These are phyloP conservation scores for Elegia similella DNA, from an alignment of 2,888 invertebrate species.

Conservation along the genomic window DNA sequence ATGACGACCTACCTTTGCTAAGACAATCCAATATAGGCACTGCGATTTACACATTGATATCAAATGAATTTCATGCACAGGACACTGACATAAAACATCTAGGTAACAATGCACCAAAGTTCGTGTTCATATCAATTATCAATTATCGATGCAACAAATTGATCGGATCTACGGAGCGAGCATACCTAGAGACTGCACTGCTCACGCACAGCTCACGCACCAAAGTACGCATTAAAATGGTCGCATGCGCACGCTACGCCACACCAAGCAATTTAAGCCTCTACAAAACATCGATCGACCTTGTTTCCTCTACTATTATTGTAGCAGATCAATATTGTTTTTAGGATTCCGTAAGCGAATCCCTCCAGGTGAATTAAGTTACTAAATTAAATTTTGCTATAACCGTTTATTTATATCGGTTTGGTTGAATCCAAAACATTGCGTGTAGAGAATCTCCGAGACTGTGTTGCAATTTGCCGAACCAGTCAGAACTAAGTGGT, in stretches of 20 bases:
- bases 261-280: slow-evolving; percentile 49
- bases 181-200: slow-evolving; percentile 28
- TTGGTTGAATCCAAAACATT: no score
- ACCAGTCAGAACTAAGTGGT: no score
- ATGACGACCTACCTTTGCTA: not conserved
- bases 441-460: no score
- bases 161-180: not conserved
- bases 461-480: no score
- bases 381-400: no score
- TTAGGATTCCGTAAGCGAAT: not conserved
- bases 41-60: not conserved
- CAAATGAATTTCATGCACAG: not conserved
- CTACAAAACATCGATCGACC: slow-evolving; percentile 41
- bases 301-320: slow-evolving; percentile 29
- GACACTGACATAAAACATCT: not conserved
- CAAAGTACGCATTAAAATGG: slow-evolving; percentile 40
- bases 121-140: slow-evolving; percentile 7
- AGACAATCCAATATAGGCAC: not conserved
- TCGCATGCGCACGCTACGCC: slow-evolving; percentile 39
- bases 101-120: slow-evolving; percentile 5
- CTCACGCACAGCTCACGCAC: slow-evolving; percentile 39
- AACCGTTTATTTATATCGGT: no score
- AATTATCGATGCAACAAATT: not conserved
- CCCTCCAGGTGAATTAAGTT: no score
- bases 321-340: slow-evolving; percentile 1